These are phyloP conservation scores for Lysiphlebus fabarum DNA, from an alignment of 1,140 invertebrate species.

Conservation along the genomic window DNA sequence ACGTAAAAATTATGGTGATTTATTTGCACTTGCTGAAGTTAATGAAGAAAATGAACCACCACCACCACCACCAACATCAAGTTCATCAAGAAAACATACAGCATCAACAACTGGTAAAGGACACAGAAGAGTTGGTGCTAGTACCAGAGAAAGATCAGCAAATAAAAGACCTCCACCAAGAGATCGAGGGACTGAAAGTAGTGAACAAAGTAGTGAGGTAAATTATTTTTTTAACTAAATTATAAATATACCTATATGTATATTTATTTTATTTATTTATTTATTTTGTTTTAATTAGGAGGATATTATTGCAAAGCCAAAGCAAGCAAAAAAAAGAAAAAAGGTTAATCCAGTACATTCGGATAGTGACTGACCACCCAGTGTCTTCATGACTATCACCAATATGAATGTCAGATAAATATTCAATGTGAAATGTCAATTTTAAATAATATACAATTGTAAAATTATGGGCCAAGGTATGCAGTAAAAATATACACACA, in stretches of 20 bases:
- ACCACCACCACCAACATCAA: constrained; percentile 55
- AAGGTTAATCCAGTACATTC: constrained; percentile 70
- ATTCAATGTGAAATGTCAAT: too few species aligned
- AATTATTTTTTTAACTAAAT: constrained; percentile 22
- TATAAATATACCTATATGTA: background rate
- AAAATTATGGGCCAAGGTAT: background rate
- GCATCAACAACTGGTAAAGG: constrained; percentile 50
- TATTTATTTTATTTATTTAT: too few species aligned
- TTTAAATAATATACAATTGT: too few species aligned
- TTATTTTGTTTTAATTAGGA: constrained; percentile 57
- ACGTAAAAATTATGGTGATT: constrained; percentile 85
- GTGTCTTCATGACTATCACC: constrained; percentile 52
- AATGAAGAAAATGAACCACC: constrained; percentile 66
- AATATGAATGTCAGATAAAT: constrained; percentile 37
- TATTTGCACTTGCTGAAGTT: constrained; percentile 87
- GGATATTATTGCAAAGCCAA: constrained; percentile 80
- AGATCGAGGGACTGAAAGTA: constrained; percentile 62
- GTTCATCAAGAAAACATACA: constrained; percentile 58
- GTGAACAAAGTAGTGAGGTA: constrained; percentile 78
- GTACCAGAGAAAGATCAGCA: constrained; percentile 52
- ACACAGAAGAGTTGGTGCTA: constrained; percentile 48
- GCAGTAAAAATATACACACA: background rate
- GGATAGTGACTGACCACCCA: constrained; percentile 76
- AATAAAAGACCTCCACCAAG: constrained; percentile 57
- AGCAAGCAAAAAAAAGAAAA: constrained; percentile 82